Evolutionary conservation across 1,140 invertebrate species (phyloP), one percentile per base, ranked within the genome.

Genomic region (Drosophila micromelanica): DNA sequence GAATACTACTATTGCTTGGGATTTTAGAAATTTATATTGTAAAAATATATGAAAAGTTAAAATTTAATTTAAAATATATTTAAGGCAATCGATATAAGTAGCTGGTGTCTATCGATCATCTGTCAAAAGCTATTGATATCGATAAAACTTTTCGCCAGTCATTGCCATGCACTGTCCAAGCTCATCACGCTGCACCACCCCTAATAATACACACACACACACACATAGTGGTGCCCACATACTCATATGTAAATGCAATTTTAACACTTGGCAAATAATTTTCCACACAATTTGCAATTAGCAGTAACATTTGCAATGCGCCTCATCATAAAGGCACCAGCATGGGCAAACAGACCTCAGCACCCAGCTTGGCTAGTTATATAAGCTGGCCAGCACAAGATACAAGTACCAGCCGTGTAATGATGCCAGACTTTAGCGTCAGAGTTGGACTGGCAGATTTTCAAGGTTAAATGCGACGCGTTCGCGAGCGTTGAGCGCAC

Each of bases 241-340:
- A 38, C 64, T 68, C 37, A 51, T 72, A 87, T 87, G 78, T 75
- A 86, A 87, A 86, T 86, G 65, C 64, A 74, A 73, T 73, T 70
- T 73, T 73, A 69, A 57, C 65, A 73, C 68, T 77, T 74, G 75
- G 75, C 72, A 76, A 84, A 84, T 82, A 69, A 87, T 82, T 87
- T 87, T 87, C 78, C 82, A 87, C 78, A 87, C 84, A 89, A 87
- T 82, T 82, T 87, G 76, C 82, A 89, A 87, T 87, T 87, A 82
- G 82, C 71, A 60, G 73, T 75, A 87, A 76, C 67, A 81, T 80
- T 80, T 68, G 69, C 82, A 84, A 69, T 57, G 49, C 13, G 68
- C 52, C 77, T 63, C 64, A 86, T 85, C 80, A 85, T 79, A 84
- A 79, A 85, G 62, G 68, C 60, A 80, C 65, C 73, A 71, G 61